Base-by-base conservation (phyloP, 2,113 vertebrate species). In the Chlorocebus sabaeus region DNA sequence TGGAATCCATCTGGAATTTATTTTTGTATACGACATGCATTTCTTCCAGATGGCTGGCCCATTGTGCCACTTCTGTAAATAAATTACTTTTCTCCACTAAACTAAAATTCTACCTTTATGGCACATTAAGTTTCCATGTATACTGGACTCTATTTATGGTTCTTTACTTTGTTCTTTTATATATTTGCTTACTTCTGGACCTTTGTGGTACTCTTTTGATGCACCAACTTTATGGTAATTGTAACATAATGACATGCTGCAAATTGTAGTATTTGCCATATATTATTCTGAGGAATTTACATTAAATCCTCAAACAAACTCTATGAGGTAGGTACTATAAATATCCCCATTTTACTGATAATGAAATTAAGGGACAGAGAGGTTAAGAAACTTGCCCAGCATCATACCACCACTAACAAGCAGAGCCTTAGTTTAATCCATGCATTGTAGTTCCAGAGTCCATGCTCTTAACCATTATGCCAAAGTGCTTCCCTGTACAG, bases 1-100 rank as follows among this genome's bases (percentile, higher is more conserved):
- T 89, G 79, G 79, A 96, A 80, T 98, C 89, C 97, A 97, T 89
- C 89, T 98, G 97, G 91, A 97, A 97, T 96, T 95, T 97, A 96
- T 97, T 96, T 98, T 91, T 80, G 50, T 83, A 90, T 95, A 75
- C 97, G 97, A 95, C 87, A 95, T 89, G 89, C 68, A 89, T 98
- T 97, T 94, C 82, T 98, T 93, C 95, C 97, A 98, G 97, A 97
- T 97, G 96, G 96, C 82, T 94, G 64, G 52, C 67, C 79, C 30
- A 52, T 88, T 95, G 87, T 96, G 82, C 38, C 85, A 82, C 82
- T 95, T 97, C 78, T 72, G 82, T 89, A 96, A 97, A 96, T 93
- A 97, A 97, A 92, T 94, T 93, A 82, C 93, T 90, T 96, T 97
- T 86, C 92, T 94, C 40, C 83, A 35, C 61, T 76, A 89, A 89